These are phyloP conservation scores for Arenaria interpres DNA, from an alignment of 2,113 vertebrate species.

Conservation along the genomic window DNA sequence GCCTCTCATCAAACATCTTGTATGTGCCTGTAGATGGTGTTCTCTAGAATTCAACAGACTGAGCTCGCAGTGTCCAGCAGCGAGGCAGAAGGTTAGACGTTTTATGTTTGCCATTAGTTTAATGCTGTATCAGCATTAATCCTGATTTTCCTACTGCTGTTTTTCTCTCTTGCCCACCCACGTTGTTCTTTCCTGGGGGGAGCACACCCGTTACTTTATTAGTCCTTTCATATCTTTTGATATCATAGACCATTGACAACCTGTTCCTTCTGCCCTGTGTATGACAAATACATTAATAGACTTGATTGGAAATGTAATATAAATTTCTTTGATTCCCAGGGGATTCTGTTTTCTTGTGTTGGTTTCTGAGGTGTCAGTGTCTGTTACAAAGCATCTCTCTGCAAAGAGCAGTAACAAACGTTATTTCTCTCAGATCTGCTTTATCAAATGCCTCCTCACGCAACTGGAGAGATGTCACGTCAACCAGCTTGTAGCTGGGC, in stretches of 20 bases:
- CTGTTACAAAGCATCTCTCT: background rate
- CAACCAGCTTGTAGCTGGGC: background rate
- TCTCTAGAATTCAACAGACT: background rate
- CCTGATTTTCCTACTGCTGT: background rate
- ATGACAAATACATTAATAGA: background rate
- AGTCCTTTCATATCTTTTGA: background rate
- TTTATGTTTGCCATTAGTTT: background rate
- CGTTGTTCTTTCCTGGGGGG: background rate
- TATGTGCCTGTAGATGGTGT: background rate
- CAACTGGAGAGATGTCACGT: background rate
- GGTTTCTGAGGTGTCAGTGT: background rate
- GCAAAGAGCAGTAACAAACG: background rate
- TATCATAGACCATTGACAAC: background rate
- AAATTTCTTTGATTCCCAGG: background rate
- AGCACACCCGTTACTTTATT: background rate
- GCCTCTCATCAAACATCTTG: background rate
- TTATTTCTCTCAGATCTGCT: background rate
- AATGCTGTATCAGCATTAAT: background rate
- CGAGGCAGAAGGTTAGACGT: background rate
- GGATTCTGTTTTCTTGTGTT: background rate
- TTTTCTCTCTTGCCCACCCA: background rate
- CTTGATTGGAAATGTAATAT: background rate
- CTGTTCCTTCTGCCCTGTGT: background rate
- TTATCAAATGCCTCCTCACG: background rate
- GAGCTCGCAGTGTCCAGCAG: background rate